Conservation (phyloP, 1,140 invertebrate species). For the Stegodyphus mimosarum region DNA sequence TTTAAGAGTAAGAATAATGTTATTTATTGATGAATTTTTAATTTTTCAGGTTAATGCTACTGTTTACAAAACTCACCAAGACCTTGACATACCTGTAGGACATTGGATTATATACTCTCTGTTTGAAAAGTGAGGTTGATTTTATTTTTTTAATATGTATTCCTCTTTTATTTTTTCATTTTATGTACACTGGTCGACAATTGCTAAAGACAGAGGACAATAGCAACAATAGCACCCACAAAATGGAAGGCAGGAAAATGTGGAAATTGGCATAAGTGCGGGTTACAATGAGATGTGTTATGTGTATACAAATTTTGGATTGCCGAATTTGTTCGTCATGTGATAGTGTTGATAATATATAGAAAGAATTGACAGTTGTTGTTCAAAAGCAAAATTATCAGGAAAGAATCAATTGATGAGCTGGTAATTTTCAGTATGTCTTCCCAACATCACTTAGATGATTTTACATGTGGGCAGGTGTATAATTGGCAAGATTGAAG, state of each 20-base stretch:
- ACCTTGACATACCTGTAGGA: not conserved
- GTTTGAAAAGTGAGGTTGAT: constrained; percentile 8
- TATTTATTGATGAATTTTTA: not conserved
- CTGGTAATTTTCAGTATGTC: not conserved
- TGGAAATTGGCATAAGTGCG: no score
- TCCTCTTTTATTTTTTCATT: not conserved
- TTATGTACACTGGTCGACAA: not conserved
- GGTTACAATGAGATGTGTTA: no score
- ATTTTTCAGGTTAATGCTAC: not conserved
- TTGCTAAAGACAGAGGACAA: not conserved
- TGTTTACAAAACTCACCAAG: constrained; percentile 11
- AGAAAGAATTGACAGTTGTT: no score
- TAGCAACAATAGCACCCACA: not conserved
- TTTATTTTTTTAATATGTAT: not conserved
- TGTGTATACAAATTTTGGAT: no score
- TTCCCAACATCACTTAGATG: no score
- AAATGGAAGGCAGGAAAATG: no score
- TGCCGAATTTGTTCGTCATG: no score
- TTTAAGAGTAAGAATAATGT: no score
- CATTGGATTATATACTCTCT: constrained; percentile 7
- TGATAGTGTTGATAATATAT: no score
- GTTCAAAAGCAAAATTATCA: not conserved
- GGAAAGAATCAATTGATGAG: no score
- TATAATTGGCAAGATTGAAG: no score
- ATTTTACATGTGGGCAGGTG: no score